A percentile compares a stretch with the other conserved stretches of the same genome.
Conservation (phyloP, 2,888 invertebrate species). For the Monochamus alternatus region DNA sequence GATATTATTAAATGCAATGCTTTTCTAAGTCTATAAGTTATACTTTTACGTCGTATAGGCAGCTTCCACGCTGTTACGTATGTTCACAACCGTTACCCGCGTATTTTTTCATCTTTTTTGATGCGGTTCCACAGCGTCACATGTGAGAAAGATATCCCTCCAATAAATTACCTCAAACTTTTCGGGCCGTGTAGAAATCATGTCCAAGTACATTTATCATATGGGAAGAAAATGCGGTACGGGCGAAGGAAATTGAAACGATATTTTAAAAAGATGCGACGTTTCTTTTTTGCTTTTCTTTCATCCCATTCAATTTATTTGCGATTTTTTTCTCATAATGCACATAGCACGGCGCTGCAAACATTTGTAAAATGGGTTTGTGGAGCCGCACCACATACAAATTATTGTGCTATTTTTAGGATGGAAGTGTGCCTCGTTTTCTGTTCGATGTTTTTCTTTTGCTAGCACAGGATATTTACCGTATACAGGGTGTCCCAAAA, state of each 20-base stretch:
- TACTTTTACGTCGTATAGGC: not conserved
- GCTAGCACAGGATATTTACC: no score
- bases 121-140: slow-evolving; percentile 28
- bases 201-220: slow-evolving; percentile 61
- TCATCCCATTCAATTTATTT: slow-evolving; percentile 24
- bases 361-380: not conserved
- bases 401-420: not conserved
- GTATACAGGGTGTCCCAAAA: no score
- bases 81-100: not conserved
- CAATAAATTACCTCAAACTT: slow-evolving; percentile 41
- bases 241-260: slow-evolving; percentile 61
- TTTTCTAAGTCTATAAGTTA: not conserved
- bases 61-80: not conserved
- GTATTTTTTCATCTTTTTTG: slow-evolving; percentile 24
- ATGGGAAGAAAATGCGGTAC: slow-evolving; percentile 57
- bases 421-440: not conserved
- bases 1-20: no score
- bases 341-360: not conserved
- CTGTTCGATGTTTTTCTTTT: no score
- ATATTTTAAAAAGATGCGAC: slow-evolving; percentile 57
- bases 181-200: slow-evolving; percentile 51
- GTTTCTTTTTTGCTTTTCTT: slow-evolving; percentile 30
- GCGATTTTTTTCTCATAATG: slow-evolving; percentile 20
- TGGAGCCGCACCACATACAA: not conserved
- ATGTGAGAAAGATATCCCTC: slow-evolving; percentile 33